Percentiles rank a stretch among this genome's conserved stretches.
Evolutionary conservation across 2,888 invertebrate species (phyloP).

Genomic region (Drosophila emarginata): DNA sequence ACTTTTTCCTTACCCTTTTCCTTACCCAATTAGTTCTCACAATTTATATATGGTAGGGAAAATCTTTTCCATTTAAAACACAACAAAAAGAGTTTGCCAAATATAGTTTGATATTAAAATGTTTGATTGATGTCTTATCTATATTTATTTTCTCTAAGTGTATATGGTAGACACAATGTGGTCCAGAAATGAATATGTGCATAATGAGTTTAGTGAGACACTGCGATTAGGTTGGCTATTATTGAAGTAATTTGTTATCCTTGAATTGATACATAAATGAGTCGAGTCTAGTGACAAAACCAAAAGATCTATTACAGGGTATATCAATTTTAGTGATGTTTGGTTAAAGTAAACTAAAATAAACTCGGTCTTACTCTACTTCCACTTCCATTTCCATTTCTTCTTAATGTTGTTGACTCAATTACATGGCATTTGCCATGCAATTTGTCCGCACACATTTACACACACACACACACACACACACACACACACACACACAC

Average conservation of each 20-base stretch:
- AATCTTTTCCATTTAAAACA: too few species aligned
- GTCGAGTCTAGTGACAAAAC: neutral
- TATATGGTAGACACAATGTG: neutral
- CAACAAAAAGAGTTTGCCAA: too few species aligned
- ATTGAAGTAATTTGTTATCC: neutral
- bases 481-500: neutral
- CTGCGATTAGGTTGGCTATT: neutral
- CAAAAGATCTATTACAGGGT: neutral
- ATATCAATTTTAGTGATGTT: neutral
- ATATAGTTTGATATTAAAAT: neutral
- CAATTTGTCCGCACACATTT: slow-evolving; percentile 49
- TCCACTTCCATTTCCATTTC: slow-evolving; percentile 1
- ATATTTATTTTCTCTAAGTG: neutral
- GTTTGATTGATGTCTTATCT: neutral
- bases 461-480: neutral
- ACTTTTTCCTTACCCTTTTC: too few species aligned
- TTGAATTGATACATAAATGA: neutral
- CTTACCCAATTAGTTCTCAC: too few species aligned
- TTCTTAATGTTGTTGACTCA: slow-evolving; percentile 59
- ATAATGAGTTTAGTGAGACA: slow-evolving; percentile 1
- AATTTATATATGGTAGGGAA: too few species aligned
- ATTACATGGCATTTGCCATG: slow-evolving; percentile 69
- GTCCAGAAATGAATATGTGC: neutral
- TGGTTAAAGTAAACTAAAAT: neutral
- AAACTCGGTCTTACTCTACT: too few species aligned